Evolutionary conservation across 1,140 invertebrate genomes (phyloP).

Genomic region (Drosophila dunni): DNA sequence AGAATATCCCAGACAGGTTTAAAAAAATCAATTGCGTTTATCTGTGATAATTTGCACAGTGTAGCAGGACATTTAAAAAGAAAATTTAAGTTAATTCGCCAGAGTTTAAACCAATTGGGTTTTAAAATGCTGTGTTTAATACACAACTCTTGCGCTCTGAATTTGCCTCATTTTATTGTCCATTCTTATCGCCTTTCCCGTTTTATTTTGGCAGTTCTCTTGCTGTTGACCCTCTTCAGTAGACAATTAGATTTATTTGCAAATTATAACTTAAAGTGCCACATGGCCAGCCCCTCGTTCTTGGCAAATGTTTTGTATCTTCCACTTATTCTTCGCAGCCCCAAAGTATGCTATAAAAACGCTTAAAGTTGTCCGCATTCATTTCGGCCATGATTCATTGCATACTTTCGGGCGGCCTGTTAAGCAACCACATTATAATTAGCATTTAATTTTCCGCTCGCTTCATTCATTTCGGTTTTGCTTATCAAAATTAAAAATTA

Average conservation of each 20-base stretch:
- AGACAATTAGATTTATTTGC: conserved; percentile 77
- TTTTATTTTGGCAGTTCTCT: conserved; percentile 21
- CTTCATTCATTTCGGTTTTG: conserved; percentile 25
- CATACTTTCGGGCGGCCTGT: conserved; percentile 53
- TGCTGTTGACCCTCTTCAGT: conserved; percentile 39
- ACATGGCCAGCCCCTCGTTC: conserved; percentile 20
- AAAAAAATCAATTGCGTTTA: no score
- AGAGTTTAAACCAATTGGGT: no score
- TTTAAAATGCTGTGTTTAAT: no score
- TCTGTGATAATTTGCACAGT: no score
- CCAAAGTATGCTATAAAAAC: conserved; percentile 65
- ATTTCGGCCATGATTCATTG: conserved; percentile 62
- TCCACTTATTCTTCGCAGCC: conserved; percentile 28
- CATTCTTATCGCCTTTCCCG: neutral
- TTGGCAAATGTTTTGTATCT: conserved; percentile 30
- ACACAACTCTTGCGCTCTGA: no score
- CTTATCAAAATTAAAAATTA: conserved; percentile 30
- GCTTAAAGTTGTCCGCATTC: conserved; percentile 51
- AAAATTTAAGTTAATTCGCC: no score
- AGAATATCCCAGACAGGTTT: no score
- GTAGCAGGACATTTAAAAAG: no score
- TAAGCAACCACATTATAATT: conserved; percentile 60
- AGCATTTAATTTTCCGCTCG: conserved; percentile 62
- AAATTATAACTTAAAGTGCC: conserved; percentile 73
- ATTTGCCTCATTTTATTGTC: neutral